phyloP scores from a whole-genome alignment of 2,797 vertebrate genomes.

The Notoglanidium macrostoma region DNA sequence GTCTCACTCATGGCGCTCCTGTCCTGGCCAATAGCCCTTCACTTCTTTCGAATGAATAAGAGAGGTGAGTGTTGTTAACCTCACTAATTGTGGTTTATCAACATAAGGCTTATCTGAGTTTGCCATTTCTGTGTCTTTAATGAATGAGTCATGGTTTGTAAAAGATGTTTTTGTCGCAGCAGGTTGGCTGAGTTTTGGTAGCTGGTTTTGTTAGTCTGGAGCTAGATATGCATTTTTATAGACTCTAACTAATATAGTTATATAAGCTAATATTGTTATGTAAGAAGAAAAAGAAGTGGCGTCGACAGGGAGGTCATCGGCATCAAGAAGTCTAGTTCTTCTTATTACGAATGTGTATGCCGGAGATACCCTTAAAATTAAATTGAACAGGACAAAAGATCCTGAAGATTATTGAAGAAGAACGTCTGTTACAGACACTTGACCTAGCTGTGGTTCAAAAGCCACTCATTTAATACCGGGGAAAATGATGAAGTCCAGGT shows the following conservation, averaged over 20 bases:
- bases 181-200: background rate
- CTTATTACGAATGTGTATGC: background rate
- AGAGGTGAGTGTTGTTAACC: conserved; percentile 71
- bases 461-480: too few relatives aligned
- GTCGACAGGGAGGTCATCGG: background rate
- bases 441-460: background rate
- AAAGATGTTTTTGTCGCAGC: background rate
- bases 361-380: background rate
- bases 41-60: conserved; percentile 81
- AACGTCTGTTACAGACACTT: background rate
- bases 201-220: background rate
- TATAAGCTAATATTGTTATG: background rate
- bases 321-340: background rate
- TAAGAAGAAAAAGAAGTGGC: background rate
- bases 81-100: background rate
- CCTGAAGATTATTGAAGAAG: background rate
- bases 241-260: background rate
- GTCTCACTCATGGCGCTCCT: conserved; percentile 81
- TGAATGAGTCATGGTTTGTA: background rate
- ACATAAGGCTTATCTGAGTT: background rate
- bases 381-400: background rate
- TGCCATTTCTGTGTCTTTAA: background rate
- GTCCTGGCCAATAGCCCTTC: conserved; percentile 85
- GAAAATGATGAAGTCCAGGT: too few relatives aligned
- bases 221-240: background rate